Base-by-base conservation (phyloP, 2,797 vertebrate species). In the Adrianichthys oophorus region DNA sequence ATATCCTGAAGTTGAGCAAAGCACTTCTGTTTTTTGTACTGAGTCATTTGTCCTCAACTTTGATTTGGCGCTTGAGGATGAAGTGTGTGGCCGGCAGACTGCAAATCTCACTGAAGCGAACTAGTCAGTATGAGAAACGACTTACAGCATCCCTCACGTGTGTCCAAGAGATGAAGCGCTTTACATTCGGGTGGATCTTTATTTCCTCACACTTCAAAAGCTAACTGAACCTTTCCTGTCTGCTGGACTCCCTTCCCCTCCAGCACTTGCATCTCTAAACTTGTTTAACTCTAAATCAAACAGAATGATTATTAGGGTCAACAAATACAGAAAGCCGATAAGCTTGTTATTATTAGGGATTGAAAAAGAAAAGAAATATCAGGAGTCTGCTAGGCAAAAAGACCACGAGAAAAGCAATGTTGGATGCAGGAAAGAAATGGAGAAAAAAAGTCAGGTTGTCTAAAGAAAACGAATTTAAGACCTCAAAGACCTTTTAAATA, bases 401-500 rank as follows among this genome's bases (percentile, higher is more conserved):
- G 42, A 41, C 13, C 43, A 29, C 10, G 53, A n/a, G 23, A 51
- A 53, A 41, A 18, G n/a, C 24, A 10, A 17, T 13, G 0, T 7
- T 17, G 37, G 23, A 19, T 4, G 4, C 17, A 26, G 48, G 56
- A 48, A 50, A 32, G 42, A 43, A 56, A 42, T 68, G 53, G 47
- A 65, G 54, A 60, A 61, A 76, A 76, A 41, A 41, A 76, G 37
- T 72, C 78, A 69, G 78, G 86, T 37, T 37, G 10, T 37, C 32
- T 26, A 89, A 87, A 52, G 21, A 82, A 83, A 72, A 58, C 12
- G 19, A 56, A 68, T 85, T 10, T 12, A 32, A 32, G 29, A 32
- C 29, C 29, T 85, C 2, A 4, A 37, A 37, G 10, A 37, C 32
- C 32, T 37, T 37, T 37, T 37, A 4, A 37, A 37, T 37, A 37